A percentile compares a stretch with the other conserved stretches of the same genome.
These are phyloP conservation scores for Tor tambroides DNA, from an alignment of 2,113 vertebrate genomes.

Conservation along the genomic window DNA sequence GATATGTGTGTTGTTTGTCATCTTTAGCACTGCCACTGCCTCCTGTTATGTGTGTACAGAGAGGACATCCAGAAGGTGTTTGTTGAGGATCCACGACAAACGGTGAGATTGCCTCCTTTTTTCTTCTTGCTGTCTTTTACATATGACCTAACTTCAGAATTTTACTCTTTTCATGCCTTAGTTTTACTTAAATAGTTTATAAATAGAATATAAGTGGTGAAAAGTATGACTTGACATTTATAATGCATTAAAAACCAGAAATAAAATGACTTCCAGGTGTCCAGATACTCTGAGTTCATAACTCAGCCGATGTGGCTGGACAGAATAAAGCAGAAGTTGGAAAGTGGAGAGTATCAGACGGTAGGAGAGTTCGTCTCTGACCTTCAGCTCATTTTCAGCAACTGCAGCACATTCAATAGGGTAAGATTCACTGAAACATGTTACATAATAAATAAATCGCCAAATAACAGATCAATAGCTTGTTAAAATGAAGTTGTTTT, in stretches of 20 bases:
- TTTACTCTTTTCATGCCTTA: background rate
- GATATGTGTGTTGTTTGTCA: conserved; percentile 13
- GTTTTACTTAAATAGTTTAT: background rate
- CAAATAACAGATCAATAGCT: background rate
- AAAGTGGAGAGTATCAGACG: conserved; percentile 54
- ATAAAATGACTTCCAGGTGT: conserved; percentile 49
- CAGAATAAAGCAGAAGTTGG: conserved; percentile 63
- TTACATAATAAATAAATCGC: background rate
- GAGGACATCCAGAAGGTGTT: conserved; percentile 64
- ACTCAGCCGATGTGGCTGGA: conserved; percentile 68
- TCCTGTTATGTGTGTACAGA: conserved; percentile 66
- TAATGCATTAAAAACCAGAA: background rate
- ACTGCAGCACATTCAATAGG: conserved; percentile 64
- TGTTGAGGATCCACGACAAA: conserved; percentile 48
- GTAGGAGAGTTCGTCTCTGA: conserved; percentile 69
- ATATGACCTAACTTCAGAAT: background rate
- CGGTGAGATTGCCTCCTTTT: conserved; percentile 57
- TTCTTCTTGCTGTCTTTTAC: background rate
- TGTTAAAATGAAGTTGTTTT: background rate
- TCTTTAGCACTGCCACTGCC: conserved; percentile 73
- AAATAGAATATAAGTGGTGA: background rate
- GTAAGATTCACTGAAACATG: conserved; percentile 59
- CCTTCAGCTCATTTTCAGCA: conserved; percentile 69
- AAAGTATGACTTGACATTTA: background rate
- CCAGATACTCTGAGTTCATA: conserved; percentile 52